phyloP scores from a whole-genome alignment of 1,140 invertebrate species.

The Drosophila guanche region DNA sequence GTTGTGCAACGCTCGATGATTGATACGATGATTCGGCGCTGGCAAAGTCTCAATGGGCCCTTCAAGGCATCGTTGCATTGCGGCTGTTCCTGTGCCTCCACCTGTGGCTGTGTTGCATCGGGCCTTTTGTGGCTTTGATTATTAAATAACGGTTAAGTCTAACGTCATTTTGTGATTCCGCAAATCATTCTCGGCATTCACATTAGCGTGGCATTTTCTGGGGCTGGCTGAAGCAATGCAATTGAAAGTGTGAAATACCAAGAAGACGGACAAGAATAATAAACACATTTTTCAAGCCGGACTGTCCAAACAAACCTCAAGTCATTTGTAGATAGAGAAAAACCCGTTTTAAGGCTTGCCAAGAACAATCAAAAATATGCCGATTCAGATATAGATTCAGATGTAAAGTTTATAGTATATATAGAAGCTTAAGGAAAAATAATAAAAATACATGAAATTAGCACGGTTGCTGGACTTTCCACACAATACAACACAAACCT shows the following conservation, averaged over 20 bases:
- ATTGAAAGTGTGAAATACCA: constrained; percentile 52
- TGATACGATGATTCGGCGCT: constrained; percentile 71
- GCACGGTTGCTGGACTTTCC: constrained; percentile 61
- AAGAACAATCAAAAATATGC: constrained; percentile 23
- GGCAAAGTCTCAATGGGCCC: constrained; percentile 68
- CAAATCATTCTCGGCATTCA: constrained; percentile 67
- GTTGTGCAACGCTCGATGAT: constrained; percentile 70
- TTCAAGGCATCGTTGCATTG: constrained; percentile 48
- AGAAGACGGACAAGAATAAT: constrained; percentile 57
- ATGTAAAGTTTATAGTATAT: not conserved
- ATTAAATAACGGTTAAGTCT: constrained; percentile 79
- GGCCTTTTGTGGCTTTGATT: constrained; percentile 47
- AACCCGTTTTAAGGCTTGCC: constrained; percentile 50
- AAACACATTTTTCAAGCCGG: constrained; percentile 23
- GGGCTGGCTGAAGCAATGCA: constrained; percentile 41
- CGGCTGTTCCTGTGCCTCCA: constrained; percentile 2
- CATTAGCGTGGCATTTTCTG: constrained; percentile 56
- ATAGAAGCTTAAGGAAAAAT: constrained; percentile 37
- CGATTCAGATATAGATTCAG: not conserved
- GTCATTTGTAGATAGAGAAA: constrained; percentile 9
- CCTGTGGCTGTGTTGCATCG: constrained; percentile 32
- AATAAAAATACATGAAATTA: constrained; percentile 58
- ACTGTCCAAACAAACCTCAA: constrained; percentile 5
- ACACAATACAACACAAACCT: constrained; percentile 11
- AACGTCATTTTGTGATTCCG: constrained; percentile 69